Evolutionary conservation across 2,113 vertebrate species (phyloP), one percentile per base, ranked within the genome.

Genomic region (Gavia stellata): DNA sequence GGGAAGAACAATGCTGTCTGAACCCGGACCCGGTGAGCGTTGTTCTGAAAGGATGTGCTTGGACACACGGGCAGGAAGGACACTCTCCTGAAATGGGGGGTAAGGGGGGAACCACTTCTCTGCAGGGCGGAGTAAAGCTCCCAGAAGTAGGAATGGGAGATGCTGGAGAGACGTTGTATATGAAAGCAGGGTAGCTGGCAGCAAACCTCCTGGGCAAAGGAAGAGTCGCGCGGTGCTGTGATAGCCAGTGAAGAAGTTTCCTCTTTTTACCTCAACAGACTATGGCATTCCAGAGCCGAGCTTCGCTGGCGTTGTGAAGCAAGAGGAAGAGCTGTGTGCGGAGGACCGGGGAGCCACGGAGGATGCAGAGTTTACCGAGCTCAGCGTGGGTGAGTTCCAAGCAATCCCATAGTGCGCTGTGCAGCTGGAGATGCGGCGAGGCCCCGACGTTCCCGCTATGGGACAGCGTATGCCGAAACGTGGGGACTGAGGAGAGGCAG

Each of bases 321-420:
- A 68, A 40, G 90, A 92, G 44, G 83, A 78, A 12, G 77, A 86
- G 49, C 49, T 2, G 1, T 38, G 31, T 36, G 7, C 6, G 3
- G 93, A 94, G 53, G 40, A 82, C 40, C 56, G 1, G 14, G 59
- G 42, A 17, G 59, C 55, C 52, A 4, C 13, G 15, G 81, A 94
- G 65, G 78, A 28, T 1, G 12, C 34, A 1, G 83, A 94, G 56
- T 65, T 73, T 2, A 14, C 53, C 1, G 23, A 84, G 65, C 94
- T 92, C 2, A 65, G 56, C 1, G 44, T 36, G 83, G 97, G 97
- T 97, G 86, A 96, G 92, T 95, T 59, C 26, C 0, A 1, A 40
- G 81, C 4, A 0, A 34, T 40, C 19, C 26, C 42, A 6, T 15
- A 1, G 21, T 0, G 0, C 1, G 5, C 61, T 9, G 59, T 53